phyloP scores from a whole-genome alignment of 2,797 vertebrate genomes.

The Morelia viridis region DNA sequence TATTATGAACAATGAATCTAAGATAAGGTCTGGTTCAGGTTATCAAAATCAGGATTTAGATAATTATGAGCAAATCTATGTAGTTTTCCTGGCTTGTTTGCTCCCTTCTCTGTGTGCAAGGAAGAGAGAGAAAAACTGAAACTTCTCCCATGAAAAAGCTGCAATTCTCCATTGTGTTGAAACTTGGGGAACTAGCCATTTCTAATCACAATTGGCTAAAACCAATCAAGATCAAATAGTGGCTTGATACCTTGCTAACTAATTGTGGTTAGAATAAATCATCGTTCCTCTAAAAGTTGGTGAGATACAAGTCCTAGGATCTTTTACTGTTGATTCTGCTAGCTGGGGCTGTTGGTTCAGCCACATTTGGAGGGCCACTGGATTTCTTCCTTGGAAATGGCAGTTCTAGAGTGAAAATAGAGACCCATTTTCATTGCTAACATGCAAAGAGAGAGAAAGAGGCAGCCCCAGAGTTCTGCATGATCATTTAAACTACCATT shows the following conservation, averaged over 20 bases:
- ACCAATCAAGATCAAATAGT: background rate
- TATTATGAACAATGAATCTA: background rate
- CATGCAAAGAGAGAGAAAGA: background rate
- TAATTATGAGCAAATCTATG: too few species aligned
- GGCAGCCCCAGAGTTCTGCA: background rate
- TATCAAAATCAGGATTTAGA: background rate
- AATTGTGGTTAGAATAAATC: background rate
- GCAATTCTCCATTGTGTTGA: background rate
- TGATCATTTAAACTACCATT: background rate
- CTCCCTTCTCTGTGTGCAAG: background rate
- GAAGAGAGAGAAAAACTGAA: background rate
- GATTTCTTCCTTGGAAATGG: too few species aligned
- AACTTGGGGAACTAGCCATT: background rate
- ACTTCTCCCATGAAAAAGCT: background rate
- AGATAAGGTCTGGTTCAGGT: background rate
- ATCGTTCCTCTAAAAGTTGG: background rate
- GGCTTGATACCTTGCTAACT: background rate
- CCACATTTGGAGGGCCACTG: too few species aligned
- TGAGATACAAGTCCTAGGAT: too few species aligned
- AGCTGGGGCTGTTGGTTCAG: too few species aligned
- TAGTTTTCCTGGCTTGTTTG: background rate
- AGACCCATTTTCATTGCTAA: background rate
- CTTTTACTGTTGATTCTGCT: too few species aligned
- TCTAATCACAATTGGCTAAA: background rate
- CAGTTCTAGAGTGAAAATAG: too few species aligned